Evolutionary conservation across 2,113 vertebrate species (phyloP).

Genomic region (Hippocampus barbouri): DNA sequence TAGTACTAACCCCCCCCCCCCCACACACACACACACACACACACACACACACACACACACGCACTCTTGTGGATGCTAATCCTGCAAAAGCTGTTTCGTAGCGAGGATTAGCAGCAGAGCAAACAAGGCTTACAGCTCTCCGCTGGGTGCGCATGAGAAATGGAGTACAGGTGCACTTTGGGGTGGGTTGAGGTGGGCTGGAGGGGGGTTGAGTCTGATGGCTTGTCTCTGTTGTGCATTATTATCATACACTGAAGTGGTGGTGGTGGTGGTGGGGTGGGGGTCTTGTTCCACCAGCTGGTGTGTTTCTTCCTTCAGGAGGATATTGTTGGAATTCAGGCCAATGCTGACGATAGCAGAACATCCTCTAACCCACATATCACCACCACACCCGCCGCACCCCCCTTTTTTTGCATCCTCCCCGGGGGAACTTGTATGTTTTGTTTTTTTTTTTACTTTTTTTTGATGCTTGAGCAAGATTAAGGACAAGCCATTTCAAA

Average conservation of each 20-base stretch:
- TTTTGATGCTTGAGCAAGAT: neutral
- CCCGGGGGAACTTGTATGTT: neutral
- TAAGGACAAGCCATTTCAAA: constrained; percentile 3
- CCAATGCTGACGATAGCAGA: constrained; percentile 66
- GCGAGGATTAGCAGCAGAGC: constrained; percentile 68
- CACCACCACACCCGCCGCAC: constrained; percentile 3
- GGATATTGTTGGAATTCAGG: constrained; percentile 65
- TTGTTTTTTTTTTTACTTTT: neutral
- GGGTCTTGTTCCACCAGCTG: constrained; percentile 44
- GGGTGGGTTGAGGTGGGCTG: constrained; percentile 8
- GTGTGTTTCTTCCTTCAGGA: constrained; percentile 54
- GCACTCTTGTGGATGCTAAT: constrained; percentile 60
- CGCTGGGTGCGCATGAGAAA: constrained; percentile 64
- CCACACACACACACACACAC: neutral
- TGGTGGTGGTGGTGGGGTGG: neutral
- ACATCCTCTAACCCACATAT: constrained; percentile 58
- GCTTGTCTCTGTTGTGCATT: constrained; percentile 51
- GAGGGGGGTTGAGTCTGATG: constrained; percentile 35
- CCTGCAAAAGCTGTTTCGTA: constrained; percentile 73
- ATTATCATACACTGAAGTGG: constrained; percentile 39
- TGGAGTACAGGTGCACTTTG: constrained; percentile 67
- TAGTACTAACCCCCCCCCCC: neutral
- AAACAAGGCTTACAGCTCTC: constrained; percentile 70
- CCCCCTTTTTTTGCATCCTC: neutral
- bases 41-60: neutral